Evolutionary conservation across 2,888 invertebrate genomes (phyloP), one percentile per base, ranked within the genome.

Genomic region (Tachystola acroxantha): DNA sequence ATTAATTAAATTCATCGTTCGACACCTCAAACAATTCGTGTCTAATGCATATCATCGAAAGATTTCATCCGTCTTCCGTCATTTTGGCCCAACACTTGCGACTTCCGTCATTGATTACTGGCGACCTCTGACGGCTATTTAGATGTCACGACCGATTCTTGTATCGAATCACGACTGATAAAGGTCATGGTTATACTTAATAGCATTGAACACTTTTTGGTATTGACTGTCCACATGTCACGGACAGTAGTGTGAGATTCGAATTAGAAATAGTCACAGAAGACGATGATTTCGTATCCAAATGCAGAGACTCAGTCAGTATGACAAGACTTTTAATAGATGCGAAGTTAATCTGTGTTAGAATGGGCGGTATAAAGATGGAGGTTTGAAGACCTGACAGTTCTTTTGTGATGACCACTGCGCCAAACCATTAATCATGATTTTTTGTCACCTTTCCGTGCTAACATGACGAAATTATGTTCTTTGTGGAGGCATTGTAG

Each of bases 381-480:
- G 58, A 40, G 48, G 56, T 56, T 48, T 16, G 57, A 57, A 54
- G 54, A 55, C 64, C 72, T 65, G 74, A 71, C 77, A 76, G 60
- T 57, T 69, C 71, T 64, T 76, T 81, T 75, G 69, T 74, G 69
- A 62, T 64, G 65, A 62, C 56, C 63, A 62, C 42, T 53, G 42
- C 46, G 44, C 56, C 48, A 54, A 59, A 63, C 62, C 81, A 85
- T 85, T 76, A 84, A 85, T 85, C 85, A 84, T 66, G 33, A 50
- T 81, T 85, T 84, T 84, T 85, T 82, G 81, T 84, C 82, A 82
- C 71, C 74, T 57, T 51, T 57, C 60, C 66, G 53, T 50, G 69
- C 68, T 77, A 81, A 80, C 77, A 81, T 74, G 81, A 76, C 75
- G 73, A 78, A 75, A 76, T 81, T 72, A 75, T 77, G 64, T 75